Conservation (phyloP, 2,113 vertebrate genomes). For the Datnioides undecimradiatus region DNA sequence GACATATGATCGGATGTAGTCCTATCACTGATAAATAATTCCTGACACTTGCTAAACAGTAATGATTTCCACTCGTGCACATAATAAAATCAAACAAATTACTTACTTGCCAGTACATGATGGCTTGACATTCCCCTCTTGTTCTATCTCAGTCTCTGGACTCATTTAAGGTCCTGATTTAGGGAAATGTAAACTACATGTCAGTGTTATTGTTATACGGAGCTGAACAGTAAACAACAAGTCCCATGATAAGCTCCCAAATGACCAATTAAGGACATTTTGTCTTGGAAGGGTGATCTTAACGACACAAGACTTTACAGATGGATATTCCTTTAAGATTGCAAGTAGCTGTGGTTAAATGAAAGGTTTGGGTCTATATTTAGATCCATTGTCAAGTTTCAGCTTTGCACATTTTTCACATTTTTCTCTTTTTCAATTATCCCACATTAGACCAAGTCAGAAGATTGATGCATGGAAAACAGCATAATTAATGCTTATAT, state of each 20-base stretch:
- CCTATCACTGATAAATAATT: constrained; percentile 44
- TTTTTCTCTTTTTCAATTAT: neutral
- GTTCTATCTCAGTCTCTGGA: constrained; percentile 50
- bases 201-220: constrained; percentile 67
- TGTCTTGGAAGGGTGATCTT: constrained; percentile 65
- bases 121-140: constrained; percentile 58
- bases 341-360: constrained; percentile 6
- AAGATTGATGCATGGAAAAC: neutral
- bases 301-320: constrained; percentile 47
- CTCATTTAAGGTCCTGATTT: constrained; percentile 58
- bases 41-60: constrained; percentile 34
- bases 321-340: constrained; percentile 17
- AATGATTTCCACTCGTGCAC: constrained; percentile 60
- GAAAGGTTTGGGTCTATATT: neutral
- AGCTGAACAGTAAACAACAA: constrained; percentile 76
- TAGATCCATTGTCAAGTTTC: neutral
- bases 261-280: constrained; percentile 81
- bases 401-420: neutral
- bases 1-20: constrained; percentile 7
- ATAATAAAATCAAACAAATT: constrained; percentile 69
- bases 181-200: constrained; percentile 52
- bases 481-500: neutral
- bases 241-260: constrained; percentile 71
- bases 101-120: constrained; percentile 67
- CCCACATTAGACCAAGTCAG: neutral